Evolutionary conservation across 2,797 vertebrate species (phyloP).

Genomic region (Pangasius djambal): DNA sequence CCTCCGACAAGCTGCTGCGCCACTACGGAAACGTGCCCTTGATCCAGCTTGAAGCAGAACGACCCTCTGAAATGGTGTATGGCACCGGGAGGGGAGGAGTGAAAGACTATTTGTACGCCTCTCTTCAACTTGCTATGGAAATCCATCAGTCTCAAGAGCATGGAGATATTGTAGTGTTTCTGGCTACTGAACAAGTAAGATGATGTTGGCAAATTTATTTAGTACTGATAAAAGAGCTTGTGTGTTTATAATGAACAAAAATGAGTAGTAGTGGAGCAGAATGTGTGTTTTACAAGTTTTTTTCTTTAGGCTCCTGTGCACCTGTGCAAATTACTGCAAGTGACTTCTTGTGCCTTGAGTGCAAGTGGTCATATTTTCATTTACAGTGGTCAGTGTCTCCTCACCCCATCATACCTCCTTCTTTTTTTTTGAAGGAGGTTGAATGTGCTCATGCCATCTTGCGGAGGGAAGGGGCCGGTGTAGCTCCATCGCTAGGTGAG

Average conservation of each 20-base stretch:
- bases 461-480: constrained; percentile 74
- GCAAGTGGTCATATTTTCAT: constrained; percentile 15
- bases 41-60: constrained; percentile 66
- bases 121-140: constrained; percentile 82
- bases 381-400: not conserved
- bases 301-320: not conserved
- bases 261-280: not conserved
- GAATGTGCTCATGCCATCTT: constrained; percentile 80
- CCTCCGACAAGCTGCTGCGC: constrained; percentile 66
- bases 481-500: constrained; percentile 79
- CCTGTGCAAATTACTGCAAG: not conserved
- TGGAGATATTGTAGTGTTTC: constrained; percentile 81
- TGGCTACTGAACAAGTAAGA: constrained; percentile 83
- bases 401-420: constrained; percentile 10
- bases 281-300: not conserved
- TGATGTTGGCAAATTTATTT: not conserved
- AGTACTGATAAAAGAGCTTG: not conserved
- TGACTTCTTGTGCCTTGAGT: not conserved
- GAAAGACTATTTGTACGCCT: constrained; percentile 77
- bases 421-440: constrained; percentile 78
- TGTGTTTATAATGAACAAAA: not conserved
- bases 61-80: constrained; percentile 75
- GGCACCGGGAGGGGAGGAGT: constrained; percentile 66
- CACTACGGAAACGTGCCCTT: constrained; percentile 71
- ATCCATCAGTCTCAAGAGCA: constrained; percentile 81